A percentile compares a stretch with the other conserved stretches of the same genome.
Evolutionary conservation across 2,888 invertebrate genomes (phyloP).

Genomic region (Xestia xanthographa): DNA sequence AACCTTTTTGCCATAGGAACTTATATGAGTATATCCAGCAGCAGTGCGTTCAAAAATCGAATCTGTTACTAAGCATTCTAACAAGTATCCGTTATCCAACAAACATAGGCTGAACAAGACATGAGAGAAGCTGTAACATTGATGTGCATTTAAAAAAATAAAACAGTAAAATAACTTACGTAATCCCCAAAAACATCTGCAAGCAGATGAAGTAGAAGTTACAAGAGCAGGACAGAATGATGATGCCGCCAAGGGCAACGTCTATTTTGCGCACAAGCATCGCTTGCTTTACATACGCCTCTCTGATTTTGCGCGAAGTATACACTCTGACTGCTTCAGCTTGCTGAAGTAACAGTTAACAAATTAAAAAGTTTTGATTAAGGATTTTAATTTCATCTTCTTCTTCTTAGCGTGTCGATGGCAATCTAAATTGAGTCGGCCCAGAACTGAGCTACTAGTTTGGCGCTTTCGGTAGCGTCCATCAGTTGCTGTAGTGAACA

Average conservation of each 20-base stretch:
- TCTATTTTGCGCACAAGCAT: constrained; percentile 91
- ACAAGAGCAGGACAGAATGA: constrained; percentile 92
- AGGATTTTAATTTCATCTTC: no score
- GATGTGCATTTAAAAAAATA: not conserved
- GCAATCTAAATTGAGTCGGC: no score
- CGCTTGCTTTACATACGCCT: constrained; percentile 91
- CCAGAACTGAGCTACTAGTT: no score
- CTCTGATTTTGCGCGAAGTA: constrained; percentile 91
- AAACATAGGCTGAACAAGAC: not conserved
- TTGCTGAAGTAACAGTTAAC: constrained; percentile 62
- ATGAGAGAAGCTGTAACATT: no score
- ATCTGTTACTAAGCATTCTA: not conserved
- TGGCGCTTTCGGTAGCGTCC: no score
- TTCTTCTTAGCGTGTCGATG: no score
- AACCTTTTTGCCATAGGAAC: not conserved
- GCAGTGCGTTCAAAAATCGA: not conserved
- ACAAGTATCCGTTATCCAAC: not conserved
- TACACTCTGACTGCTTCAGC: constrained; percentile 70
- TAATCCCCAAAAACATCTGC: constrained; percentile 92
- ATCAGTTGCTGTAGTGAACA: no score
- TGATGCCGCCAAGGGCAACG: constrained; percentile 89
- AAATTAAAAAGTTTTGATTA: not conserved
- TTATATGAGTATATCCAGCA: not conserved
- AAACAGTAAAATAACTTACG: constrained; percentile 83
- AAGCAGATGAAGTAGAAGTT: constrained; percentile 94